Conservation (phyloP, 2,888 invertebrate species). For the Ecliptopera silaceata region DNA sequence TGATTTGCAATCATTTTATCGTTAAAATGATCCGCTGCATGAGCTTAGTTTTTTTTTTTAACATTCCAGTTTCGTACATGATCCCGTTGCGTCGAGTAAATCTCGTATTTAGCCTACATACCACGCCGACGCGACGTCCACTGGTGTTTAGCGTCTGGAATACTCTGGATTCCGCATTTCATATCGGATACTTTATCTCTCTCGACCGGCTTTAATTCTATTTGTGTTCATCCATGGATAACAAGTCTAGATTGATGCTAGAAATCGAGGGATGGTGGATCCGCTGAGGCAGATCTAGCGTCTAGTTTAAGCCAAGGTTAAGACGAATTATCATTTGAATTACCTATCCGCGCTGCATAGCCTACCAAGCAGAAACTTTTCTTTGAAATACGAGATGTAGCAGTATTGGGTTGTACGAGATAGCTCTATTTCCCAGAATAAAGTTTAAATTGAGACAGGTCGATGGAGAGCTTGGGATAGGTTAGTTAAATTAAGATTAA, state of each 20-base stretch:
- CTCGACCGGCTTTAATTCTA: conserved; percentile 6
- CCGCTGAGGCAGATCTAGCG: too few relatives aligned
- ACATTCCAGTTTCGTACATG: conserved; percentile 9
- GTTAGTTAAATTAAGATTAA: conserved; percentile 9
- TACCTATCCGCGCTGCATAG: too few relatives aligned
- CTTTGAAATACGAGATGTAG: too few relatives aligned
- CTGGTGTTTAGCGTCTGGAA: conserved; percentile 5
- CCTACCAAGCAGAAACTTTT: too few relatives aligned
- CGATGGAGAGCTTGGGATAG: background rate
- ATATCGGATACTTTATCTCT: conserved; percentile 9
- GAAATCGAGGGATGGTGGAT: too few relatives aligned
- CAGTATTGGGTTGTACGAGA: too few relatives aligned
- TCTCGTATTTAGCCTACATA: conserved; percentile 20
- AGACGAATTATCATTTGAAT: too few relatives aligned
- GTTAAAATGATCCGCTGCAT: too few relatives aligned
- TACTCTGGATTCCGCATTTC: conserved; percentile 9
- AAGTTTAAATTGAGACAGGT: background rate
- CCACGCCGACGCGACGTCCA: conserved; percentile 4
- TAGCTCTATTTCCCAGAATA: too few relatives aligned
- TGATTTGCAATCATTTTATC: too few relatives aligned
- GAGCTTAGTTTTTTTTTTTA: background rate
- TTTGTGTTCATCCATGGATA: conserved; percentile 4
- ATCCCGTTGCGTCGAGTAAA: conserved; percentile 5
- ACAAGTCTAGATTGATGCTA: too few relatives aligned
- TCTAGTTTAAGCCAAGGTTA: too few relatives aligned